Evolutionary conservation across 2,113 vertebrate species (phyloP).

Genomic region (Mirounga angustirostris): DNA sequence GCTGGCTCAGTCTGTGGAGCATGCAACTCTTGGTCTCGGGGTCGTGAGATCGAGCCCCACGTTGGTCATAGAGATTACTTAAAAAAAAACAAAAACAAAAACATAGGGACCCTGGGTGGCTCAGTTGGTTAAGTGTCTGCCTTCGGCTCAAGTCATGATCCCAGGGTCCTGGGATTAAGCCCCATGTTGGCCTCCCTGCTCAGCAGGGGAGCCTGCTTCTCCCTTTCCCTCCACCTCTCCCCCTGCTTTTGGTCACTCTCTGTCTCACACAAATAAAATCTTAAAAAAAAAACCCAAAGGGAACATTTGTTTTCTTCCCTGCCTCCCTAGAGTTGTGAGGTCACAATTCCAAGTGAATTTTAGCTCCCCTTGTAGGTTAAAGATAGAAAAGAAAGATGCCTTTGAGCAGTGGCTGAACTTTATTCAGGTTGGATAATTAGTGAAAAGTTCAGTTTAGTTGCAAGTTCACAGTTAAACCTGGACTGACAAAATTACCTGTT

Average conservation of each 20-base stretch:
- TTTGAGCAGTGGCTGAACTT: slow-evolving; percentile 15
- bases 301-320: not conserved
- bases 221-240: not conserved
- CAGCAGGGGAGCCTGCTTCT: not conserved
- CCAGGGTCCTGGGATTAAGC: not conserved
- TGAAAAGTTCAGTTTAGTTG: not conserved
- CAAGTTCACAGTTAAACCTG: not conserved
- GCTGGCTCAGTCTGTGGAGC: not conserved
- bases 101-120: not conserved
- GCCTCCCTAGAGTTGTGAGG: not conserved
- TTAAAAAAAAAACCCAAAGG: not conserved
- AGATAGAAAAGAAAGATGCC: slow-evolving; percentile 2
- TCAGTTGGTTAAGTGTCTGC: not conserved
- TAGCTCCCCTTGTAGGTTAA: not conserved
- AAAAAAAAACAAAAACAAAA: not conserved
- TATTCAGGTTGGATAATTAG: not conserved
- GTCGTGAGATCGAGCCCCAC: not conserved
- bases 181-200: not conserved
- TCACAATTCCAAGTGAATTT: slow-evolving; percentile 3
- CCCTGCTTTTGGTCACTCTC: not conserved
- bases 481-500: not conserved
- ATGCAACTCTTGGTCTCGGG: not conserved
- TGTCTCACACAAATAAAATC: not conserved
- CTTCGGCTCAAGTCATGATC: not conserved
- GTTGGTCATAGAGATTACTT: not conserved